Percentiles rank a stretch among this genome's conserved stretches.
These are phyloP conservation scores for Enteromius treurensis DNA, from an alignment of 2,797 vertebrate genomes.

Conservation along the genomic window DNA sequence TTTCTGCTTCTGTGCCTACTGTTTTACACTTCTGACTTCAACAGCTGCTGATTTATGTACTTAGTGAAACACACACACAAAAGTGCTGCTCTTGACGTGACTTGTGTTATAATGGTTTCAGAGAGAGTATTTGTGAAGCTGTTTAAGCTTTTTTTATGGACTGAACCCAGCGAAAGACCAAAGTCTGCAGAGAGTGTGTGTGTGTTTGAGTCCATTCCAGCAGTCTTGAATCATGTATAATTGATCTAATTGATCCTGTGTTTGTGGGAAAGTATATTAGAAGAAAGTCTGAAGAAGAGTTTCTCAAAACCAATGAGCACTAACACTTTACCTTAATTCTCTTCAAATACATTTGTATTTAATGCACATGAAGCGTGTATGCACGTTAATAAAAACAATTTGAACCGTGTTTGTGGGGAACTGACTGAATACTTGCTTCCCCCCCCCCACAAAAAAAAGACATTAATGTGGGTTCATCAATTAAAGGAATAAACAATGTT, in stretches of 20 bases:
- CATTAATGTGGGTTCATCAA: neutral
- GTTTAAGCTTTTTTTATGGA: conserved; percentile 29
- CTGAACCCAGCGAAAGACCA: neutral
- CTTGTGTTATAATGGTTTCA: conserved; percentile 35
- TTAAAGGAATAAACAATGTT: neutral
- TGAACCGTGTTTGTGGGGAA: neutral
- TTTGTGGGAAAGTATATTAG: neutral
- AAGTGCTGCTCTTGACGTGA: conserved; percentile 25
- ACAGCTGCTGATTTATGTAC: conserved; percentile 45
- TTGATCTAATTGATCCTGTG: neutral
- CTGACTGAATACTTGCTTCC: neutral
- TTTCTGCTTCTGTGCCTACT: conserved; percentile 17
- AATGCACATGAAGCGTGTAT: neutral
- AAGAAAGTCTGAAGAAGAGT: neutral
- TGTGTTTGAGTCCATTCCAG: neutral
- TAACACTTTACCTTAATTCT: neutral
- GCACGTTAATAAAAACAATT: neutral
- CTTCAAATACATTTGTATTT: neutral
- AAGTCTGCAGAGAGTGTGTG: neutral
- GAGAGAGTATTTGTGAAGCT: conserved; percentile 15
- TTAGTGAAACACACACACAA: conserved; percentile 5
- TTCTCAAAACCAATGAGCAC: neutral
- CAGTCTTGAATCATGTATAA: conserved; percentile 33
- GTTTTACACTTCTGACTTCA: conserved; percentile 36
- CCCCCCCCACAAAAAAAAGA: neutral